Evolutionary conservation across 2,797 vertebrate species (phyloP).

Genomic region (Xiphophorus birchmanni): DNA sequence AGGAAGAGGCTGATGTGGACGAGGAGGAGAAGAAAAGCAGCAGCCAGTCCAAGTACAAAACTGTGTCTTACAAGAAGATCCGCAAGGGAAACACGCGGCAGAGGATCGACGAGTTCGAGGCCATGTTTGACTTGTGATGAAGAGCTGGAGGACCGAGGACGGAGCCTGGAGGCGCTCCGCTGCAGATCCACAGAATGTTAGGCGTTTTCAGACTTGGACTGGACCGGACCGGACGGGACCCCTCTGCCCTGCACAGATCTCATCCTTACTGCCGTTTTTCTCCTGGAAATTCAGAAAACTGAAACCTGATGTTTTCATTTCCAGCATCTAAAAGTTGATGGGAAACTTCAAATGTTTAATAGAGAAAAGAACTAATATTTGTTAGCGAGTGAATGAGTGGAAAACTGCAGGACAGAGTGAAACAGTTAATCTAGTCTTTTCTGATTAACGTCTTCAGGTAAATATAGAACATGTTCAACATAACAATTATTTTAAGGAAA

Average conservation of each 20-base stretch:
- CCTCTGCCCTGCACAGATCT: not conserved
- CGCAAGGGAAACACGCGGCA: slow-evolving; percentile 92
- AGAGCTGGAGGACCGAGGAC: not conserved
- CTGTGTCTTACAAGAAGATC: slow-evolving; percentile 92
- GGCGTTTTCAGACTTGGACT: too few relatives aligned
- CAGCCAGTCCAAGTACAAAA: slow-evolving; percentile 86
- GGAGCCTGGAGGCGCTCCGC: not conserved
- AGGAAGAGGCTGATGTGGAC: slow-evolving; percentile 63
- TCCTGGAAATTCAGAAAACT: not conserved
- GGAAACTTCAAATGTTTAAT: not conserved
- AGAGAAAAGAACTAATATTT: not conserved
- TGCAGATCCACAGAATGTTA: not conserved
- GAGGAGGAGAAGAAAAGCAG: slow-evolving; percentile 73
- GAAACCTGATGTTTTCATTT: not conserved
- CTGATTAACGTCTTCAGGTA: not conserved
- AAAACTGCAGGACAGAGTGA: not conserved
- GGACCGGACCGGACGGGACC: too few relatives aligned
- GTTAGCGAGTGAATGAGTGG: not conserved
- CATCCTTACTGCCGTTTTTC: not conserved
- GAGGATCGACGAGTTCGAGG: slow-evolving; percentile 94
- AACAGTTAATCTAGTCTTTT: not conserved
- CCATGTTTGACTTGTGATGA: slow-evolving; percentile 81
- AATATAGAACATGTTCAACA: not conserved
- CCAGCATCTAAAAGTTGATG: not conserved
- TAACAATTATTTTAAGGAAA: not conserved